A percentile compares a stretch with the other conserved stretches of the same genome.
Evolutionary conservation across 2,888 invertebrate species (phyloP).

Genomic region (Cephus rjabovi): DNA sequence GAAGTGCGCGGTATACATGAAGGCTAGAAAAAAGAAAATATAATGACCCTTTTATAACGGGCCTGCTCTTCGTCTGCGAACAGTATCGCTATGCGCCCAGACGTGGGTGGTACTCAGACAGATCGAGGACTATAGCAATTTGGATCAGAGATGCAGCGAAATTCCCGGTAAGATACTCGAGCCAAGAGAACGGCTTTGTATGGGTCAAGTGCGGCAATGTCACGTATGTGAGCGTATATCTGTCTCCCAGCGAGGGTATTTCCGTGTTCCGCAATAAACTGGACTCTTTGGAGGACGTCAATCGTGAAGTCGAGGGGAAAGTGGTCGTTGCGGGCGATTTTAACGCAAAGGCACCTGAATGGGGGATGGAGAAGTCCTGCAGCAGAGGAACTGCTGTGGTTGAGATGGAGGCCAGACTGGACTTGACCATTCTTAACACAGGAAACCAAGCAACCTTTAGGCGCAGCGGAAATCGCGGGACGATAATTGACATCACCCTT

Average conservation of each 20-base stretch:
- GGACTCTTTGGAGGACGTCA: no score
- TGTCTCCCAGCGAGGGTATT: no score
- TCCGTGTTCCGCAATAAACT: no score
- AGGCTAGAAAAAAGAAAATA: neutral
- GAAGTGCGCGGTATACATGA: constrained; percentile 11
- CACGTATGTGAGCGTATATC: no score
- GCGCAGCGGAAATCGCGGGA: constrained; percentile 19
- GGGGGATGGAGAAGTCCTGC: constrained; percentile 30
- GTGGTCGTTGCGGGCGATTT: constrained; percentile 29
- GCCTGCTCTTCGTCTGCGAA: constrained; percentile 31
- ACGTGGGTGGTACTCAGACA: constrained; percentile 22
- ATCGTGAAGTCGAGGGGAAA: neutral
- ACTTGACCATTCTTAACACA: constrained; percentile 28
- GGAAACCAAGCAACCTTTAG: constrained; percentile 25
- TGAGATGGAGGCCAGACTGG: constrained; percentile 33
- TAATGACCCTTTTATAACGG: constrained; percentile 16
- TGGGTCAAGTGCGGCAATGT: constrained; percentile 10
- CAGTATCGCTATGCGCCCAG: constrained; percentile 25
- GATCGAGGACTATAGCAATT: constrained; percentile 25
- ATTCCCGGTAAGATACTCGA: neutral
- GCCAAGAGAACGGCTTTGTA: constrained; percentile 22
- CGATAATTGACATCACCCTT: constrained; percentile 26
- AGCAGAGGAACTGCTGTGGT: constrained; percentile 29
- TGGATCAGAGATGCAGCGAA: constrained; percentile 21
- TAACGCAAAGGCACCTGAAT: constrained; percentile 34